Conservation (phyloP, 2,797 vertebrate genomes). For the Hippocampus kuda region DNA sequence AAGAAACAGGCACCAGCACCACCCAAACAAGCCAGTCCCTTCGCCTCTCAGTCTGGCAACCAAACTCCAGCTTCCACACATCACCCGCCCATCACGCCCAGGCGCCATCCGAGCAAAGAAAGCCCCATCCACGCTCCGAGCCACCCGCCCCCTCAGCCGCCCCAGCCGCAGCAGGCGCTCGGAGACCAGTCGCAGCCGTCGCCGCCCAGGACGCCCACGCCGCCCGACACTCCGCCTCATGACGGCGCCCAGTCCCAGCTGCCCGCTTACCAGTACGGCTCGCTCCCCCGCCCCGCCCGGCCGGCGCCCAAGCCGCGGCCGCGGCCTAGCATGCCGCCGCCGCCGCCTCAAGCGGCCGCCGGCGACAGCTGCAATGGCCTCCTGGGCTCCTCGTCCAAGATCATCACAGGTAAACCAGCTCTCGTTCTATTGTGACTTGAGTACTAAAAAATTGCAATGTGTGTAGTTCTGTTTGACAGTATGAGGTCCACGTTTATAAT, state of each 20-base stretch:
- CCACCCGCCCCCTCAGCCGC: conserved; percentile 84
- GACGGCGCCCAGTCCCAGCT: conserved; percentile 42
- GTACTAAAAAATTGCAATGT: too few species aligned
- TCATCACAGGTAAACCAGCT: conserved; percentile 78
- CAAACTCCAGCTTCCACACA: conserved; percentile 27
- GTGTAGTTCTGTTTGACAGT: too few species aligned
- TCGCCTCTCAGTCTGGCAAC: conserved; percentile 51
- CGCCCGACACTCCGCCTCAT: conserved; percentile 72
- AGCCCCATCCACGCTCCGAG: conserved; percentile 78
- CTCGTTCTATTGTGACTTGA: too few species aligned
- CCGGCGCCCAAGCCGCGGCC: conserved; percentile 81
- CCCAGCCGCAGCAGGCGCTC: conserved; percentile 46
- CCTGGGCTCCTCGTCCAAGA: conserved; percentile 71
- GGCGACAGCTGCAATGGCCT: conserved; percentile 58
- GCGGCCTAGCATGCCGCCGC: conserved; percentile 81
- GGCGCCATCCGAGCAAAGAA: conserved; percentile 73
- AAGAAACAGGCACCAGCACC: conserved; percentile 86
- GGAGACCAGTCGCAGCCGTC: conserved; percentile 52
- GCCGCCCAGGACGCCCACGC: conserved; percentile 79
- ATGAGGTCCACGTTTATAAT: too few species aligned
- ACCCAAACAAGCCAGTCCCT: conserved; percentile 60
- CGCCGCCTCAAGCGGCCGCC: conserved; percentile 71
- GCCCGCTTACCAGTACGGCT: conserved; percentile 55
- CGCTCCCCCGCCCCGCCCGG: conserved; percentile 74
- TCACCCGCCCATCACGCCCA: conserved; percentile 59